Base-by-base conservation (phyloP, 2,888 invertebrate species). In the Oligia fasciuncula region DNA sequence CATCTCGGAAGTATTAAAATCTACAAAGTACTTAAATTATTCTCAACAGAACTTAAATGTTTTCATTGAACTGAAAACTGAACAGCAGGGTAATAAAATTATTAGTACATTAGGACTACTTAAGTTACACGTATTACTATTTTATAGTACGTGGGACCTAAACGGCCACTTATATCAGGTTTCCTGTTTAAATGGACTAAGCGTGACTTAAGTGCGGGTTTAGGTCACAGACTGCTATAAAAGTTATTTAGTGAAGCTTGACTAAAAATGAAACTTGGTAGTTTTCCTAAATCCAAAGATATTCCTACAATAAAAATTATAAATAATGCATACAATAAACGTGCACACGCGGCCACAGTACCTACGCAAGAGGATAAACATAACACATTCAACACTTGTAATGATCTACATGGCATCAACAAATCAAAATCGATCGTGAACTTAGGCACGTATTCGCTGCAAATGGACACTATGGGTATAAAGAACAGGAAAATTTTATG, bases 401-500 rank as follows among this genome's bases (percentile, higher is more conserved):
- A 79, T 93, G 94, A 94, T 93, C 93, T 91, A 91, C 88, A 92
- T 90, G 91, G 88, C 90, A 91, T 87, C 90, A 86, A 93, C 93
- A 93, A 94, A 94, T 93, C 91, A 94, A 95, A 92, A 91, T 90
- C 88, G 90, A 93, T 93, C 93, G 92, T 92, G 92, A 92, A 91
- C 91, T 90, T 90, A 92, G 92, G 91, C 94, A 94, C 93, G 94
- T 93, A 90, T 77, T 72, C 85, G 84, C 75, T 87, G 93, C 87
- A 93, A 93, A 94, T 94, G 88, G 80, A 87, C 89, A 87, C 85
- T 85, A 86, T 84, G 89, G 89, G 90, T 84, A 93, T 94, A 94
- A 95, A 93, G 94, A 94, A 93, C 95, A 95, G 95, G 95, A 95
- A 95, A 95, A 95, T 92, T 91, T 81, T 79, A 85, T 73, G 90